Base-by-base conservation (phyloP, 1,140 invertebrate species). In the Drosophila serrata region DNA sequence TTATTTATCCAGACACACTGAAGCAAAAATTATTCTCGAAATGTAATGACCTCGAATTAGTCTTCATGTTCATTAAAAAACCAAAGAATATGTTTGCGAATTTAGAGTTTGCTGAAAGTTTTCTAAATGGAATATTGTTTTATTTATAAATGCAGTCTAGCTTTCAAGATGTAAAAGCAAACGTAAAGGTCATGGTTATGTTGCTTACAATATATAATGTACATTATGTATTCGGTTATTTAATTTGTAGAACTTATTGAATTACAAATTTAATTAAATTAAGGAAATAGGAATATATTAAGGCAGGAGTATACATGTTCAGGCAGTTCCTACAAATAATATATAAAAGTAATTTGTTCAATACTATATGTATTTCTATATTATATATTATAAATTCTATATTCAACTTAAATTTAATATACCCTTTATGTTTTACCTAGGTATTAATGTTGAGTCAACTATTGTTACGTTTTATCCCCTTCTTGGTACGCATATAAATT, bases 1-100 rank as follows among this genome's bases (percentile, higher is more conserved):
- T 69, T 61, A 77, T 77, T 69, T 76, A 60, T 46, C 37, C 59
- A 42, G 53, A 22, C 19, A 53, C 51, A 53, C 51, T 53, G 51
- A 15, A 11, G 51, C 51, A 53, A 53, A 53, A 37, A 37, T 53
- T 37, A 53, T 31, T 53, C 17, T 33, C 4, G 17, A 35, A 53
- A 53, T 15, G 13, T n/a, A 53, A 12, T 35, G 31, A n/a, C 12
- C 22, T 2, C 13, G 13, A 53, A 37, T 53, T 24, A 37, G 51
- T 37, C 51, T 53, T 53, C 2, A 53, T 53, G 51, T 53, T 22
- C 8, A 11, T 37, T 7, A 35, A 53, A 22, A 19, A n/a, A n/a
- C n/a, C 8, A 11, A 7, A 13, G 3, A 48, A 11, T 17, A n/a
- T n/a, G 24, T 29, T 9, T 0, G 11, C 11, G 45, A 29, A 9